Evolutionary conservation across 2,888 invertebrate species (phyloP).

Genomic region (Eristalis arbustorum): DNA sequence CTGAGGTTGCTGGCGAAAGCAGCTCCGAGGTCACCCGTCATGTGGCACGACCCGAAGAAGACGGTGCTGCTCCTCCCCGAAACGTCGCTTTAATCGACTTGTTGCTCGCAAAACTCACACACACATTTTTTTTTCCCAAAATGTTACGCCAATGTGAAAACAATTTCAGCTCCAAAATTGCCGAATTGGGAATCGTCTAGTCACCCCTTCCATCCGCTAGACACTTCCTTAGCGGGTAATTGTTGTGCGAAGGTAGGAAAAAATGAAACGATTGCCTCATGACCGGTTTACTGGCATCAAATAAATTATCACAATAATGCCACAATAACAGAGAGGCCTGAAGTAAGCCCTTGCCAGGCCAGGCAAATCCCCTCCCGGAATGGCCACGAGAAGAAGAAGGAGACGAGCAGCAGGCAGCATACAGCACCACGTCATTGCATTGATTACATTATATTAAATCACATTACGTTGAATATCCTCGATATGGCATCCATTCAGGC

Average conservation of each 20-base stretch:
- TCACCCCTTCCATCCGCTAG: background rate
- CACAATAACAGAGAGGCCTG: background rate
- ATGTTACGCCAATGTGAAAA: background rate
- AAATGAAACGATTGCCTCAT: conserved; percentile 42
- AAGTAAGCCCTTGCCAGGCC: background rate
- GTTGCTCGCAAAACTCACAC: too few species aligned
- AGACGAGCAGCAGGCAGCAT: background rate
- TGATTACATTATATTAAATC: conserved; percentile 68
- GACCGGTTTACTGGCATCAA: conserved; percentile 39
- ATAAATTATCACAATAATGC: conserved; percentile 43
- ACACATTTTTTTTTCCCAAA: background rate
- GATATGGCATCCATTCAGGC: conserved; percentile 55
- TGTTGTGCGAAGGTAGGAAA: background rate
- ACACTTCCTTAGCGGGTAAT: background rate
- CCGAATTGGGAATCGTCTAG: background rate
- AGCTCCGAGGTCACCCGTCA: too few species aligned
- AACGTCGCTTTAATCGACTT: too few species aligned
- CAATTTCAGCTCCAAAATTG: background rate
- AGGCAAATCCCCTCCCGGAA: background rate
- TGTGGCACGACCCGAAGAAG: too few species aligned
- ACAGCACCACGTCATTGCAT: conserved; percentile 64
- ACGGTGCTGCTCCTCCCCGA: too few species aligned
- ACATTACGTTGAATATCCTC: conserved; percentile 67
- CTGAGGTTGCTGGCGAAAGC: too few species aligned
- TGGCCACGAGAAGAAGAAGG: background rate